A percentile compares a stretch with the other conserved stretches of the same genome.
phyloP scores from a whole-genome alignment of 2,888 invertebrate genomes.

The Rhagonycha fulva region DNA sequence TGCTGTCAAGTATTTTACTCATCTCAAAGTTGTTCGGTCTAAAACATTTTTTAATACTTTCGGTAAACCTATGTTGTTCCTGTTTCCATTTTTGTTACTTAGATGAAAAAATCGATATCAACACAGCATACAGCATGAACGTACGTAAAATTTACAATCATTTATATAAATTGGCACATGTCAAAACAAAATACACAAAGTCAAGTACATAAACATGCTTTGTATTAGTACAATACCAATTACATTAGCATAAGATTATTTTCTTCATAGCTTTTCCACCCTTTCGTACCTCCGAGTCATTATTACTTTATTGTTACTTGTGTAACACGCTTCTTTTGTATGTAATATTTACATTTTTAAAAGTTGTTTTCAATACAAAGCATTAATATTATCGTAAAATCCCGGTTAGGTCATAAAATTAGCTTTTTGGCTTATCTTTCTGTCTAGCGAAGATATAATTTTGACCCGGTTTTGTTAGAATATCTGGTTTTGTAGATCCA shows the following conservation, averaged over 20 bases:
- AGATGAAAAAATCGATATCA: slow-evolving; percentile 28
- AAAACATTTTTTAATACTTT: slow-evolving; percentile 7
- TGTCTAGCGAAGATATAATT: not conserved
- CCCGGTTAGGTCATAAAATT: not conserved
- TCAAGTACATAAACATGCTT: not conserved
- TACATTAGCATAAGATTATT: not conserved
- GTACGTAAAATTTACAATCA: slow-evolving; percentile 26
- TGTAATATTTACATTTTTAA: not conserved
- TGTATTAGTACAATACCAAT: not conserved
- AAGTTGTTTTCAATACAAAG: not conserved
- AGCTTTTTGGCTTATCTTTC: not conserved
- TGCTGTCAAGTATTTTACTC: slow-evolving; percentile 9
- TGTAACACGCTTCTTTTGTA: not conserved
- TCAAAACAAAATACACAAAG: slow-evolving; percentile 11
- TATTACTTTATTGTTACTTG: not conserved
- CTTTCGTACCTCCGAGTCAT: not conserved
- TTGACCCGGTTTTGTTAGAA: not conserved
- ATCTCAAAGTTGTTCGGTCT: slow-evolving; percentile 3
- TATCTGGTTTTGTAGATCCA: not conserved
- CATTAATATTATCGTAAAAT: not conserved
- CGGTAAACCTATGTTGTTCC: slow-evolving; percentile 10
- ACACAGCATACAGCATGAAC: slow-evolving; percentile 30
- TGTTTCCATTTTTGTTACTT: slow-evolving; percentile 18
- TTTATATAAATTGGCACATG: slow-evolving; percentile 11
- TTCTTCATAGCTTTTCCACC: not conserved